These are phyloP conservation scores for Gopherus evgoodei DNA, from an alignment of 2,113 vertebrate species.

Conservation along the genomic window DNA sequence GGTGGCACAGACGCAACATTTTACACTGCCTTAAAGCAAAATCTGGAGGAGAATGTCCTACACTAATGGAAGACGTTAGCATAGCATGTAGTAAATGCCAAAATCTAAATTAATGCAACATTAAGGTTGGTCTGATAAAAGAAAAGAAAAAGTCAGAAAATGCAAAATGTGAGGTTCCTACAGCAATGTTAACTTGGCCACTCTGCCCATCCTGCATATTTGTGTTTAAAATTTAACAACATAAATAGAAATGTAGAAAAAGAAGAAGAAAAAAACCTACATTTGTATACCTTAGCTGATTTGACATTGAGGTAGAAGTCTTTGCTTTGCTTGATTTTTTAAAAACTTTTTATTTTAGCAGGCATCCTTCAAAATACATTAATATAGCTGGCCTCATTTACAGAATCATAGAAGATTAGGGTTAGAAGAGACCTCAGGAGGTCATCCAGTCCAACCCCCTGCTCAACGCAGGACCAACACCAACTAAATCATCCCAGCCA, in stretches of 20 bases:
- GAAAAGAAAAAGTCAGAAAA: background rate
- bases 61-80: background rate
- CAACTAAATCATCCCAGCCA: too few relatives aligned
- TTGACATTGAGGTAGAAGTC: background rate
- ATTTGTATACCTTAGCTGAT: background rate
- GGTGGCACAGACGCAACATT: constrained; percentile 24
- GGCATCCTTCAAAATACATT: background rate
- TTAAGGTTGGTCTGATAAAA: background rate
- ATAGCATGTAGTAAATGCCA: background rate
- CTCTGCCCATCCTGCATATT: background rate
- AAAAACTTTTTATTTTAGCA: background rate
- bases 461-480: too few relatives aligned
- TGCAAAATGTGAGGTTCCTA: background rate
- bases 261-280: background rate
- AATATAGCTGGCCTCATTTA: background rate
- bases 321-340: background rate
- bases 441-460: too few relatives aligned
- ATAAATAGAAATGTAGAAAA: background rate
- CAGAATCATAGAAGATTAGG: too few relatives aligned
- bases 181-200: background rate
- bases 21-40: background rate
- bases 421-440: too few relatives aligned
- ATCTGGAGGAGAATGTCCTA: background rate
- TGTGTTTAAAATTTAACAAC: background rate
- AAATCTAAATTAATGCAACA: background rate